Percentiles rank a stretch among this genome's conserved stretches.
Conservation (phyloP, 2,888 invertebrate genomes). For the Thyatira batis region DNA sequence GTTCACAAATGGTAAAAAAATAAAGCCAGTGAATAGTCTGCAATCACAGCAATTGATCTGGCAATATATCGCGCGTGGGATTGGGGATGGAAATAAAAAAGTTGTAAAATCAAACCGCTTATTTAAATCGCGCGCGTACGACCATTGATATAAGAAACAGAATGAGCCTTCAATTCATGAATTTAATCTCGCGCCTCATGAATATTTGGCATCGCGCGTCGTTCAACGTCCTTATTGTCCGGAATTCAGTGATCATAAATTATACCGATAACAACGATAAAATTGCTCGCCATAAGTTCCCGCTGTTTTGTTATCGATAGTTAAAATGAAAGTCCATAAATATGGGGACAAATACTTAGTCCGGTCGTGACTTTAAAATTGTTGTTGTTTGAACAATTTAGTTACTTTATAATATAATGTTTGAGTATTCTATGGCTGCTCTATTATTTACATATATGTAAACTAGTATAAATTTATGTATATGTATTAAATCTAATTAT, state of each 20-base stretch:
- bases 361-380: background rate
- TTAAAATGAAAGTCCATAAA: background rate
- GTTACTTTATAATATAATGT: background rate
- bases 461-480: no score
- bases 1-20: slow-evolving; percentile 20
- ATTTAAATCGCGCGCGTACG: background rate
- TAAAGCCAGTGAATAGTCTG: slow-evolving; percentile 26
- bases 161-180: background rate
- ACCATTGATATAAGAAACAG: background rate
- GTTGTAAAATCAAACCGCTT: no score
- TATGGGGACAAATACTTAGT: background rate
- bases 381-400: background rate
- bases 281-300: background rate
- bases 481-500: background rate
- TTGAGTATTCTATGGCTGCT: no score
- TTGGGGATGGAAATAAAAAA: slow-evolving; percentile 6
- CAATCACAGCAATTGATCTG: slow-evolving; percentile 32
- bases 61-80: slow-evolving; percentile 19
- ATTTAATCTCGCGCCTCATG: background rate
- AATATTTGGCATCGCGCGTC: background rate
- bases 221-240: background rate
- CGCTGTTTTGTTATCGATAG: background rate
- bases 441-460: no score
- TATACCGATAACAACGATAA: background rate
- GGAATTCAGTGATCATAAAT: background rate